These are phyloP conservation scores for Sebastes itinus DNA, from an alignment of 2,797 vertebrate genomes.

Conservation along the genomic window DNA sequence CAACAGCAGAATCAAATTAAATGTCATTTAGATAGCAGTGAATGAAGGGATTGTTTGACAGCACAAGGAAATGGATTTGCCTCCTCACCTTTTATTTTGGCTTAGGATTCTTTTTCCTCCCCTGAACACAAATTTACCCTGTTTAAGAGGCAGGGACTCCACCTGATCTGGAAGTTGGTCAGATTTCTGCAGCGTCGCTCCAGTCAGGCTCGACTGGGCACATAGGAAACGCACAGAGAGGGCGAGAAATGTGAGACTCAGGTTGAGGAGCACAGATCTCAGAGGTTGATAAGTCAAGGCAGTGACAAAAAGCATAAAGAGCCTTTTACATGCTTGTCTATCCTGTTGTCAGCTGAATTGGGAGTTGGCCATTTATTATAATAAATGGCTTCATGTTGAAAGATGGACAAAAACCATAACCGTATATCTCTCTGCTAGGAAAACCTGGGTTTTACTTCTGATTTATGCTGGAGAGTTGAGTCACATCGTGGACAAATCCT, in stretches of 20 bases:
- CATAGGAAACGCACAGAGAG: constrained; percentile 80
- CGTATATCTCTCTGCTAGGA: background rate
- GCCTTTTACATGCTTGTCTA: constrained; percentile 69
- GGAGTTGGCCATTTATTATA: constrained; percentile 32
- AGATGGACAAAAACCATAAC: constrained; percentile 18
- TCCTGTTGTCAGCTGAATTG: constrained; percentile 61
- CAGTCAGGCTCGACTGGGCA: constrained; percentile 77
- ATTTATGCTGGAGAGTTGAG: constrained; percentile 8
- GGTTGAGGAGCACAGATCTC: constrained; percentile 77
- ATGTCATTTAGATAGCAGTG: constrained; percentile 85
- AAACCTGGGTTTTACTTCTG: background rate
- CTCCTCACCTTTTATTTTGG: constrained; percentile 84
- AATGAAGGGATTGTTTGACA: constrained; percentile 86
- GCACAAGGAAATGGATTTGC: constrained; percentile 82
- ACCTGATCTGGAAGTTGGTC: constrained; percentile 82
- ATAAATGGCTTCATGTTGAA: constrained; percentile 31
- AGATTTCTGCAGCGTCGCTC: constrained; percentile 78
- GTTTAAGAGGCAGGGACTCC: constrained; percentile 79
- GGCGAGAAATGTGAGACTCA: constrained; percentile 78
- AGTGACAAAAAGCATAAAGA: constrained; percentile 79
- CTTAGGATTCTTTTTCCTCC: constrained; percentile 79
- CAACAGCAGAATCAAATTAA: constrained; percentile 87
- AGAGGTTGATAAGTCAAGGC: constrained; percentile 68
- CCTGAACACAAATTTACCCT: constrained; percentile 76
- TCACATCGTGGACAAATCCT: constrained; percentile 4